phyloP scores from a whole-genome alignment of 2,888 invertebrate genomes.

The Lepidochitona cinerea region DNA sequence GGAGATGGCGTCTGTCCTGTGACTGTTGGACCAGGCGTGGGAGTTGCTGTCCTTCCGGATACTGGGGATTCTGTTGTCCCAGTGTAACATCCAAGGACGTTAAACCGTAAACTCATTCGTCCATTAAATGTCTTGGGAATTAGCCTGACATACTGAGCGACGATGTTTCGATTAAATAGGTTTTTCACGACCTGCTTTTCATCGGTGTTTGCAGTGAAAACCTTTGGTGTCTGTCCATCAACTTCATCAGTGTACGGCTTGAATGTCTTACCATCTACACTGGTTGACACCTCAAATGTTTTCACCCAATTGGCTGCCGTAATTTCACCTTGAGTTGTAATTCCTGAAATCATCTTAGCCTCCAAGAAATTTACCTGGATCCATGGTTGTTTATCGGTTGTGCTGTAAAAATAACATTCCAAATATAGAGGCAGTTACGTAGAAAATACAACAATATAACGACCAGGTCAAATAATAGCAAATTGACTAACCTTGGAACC shows the following conservation, averaged over 20 bases:
- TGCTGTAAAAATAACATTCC: no score
- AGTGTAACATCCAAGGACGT: constrained; percentile 50
- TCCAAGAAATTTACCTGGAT: constrained; percentile 55
- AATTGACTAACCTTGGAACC: constrained; percentile 40
- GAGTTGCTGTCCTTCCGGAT: constrained; percentile 16
- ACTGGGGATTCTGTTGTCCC: constrained; percentile 29
- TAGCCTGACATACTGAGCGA: constrained; percentile 37
- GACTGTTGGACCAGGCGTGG: constrained; percentile 11
- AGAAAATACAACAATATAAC: no score
- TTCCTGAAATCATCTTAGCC: constrained; percentile 47
- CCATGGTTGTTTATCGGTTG: constrained; percentile 42
- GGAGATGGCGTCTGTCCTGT: constrained; percentile 19
- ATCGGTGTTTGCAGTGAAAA: constrained; percentile 43
- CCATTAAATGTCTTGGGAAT: constrained; percentile 50
- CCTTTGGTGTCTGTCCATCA: constrained; percentile 28
- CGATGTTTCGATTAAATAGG: constrained; percentile 44
- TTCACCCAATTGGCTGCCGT: constrained; percentile 39
- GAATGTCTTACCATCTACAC: constrained; percentile 45
- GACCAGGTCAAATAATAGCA: no score
- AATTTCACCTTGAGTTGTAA: constrained; percentile 40
- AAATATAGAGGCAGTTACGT: no score
- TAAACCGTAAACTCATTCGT: constrained; percentile 48
- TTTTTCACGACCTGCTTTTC: constrained; percentile 35
- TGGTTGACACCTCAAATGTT: constrained; percentile 42
- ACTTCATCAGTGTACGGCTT: constrained; percentile 33